These are phyloP conservation scores for Sandelia bainsii DNA, from an alignment of 2,797 vertebrate species.

Conservation along the genomic window DNA sequence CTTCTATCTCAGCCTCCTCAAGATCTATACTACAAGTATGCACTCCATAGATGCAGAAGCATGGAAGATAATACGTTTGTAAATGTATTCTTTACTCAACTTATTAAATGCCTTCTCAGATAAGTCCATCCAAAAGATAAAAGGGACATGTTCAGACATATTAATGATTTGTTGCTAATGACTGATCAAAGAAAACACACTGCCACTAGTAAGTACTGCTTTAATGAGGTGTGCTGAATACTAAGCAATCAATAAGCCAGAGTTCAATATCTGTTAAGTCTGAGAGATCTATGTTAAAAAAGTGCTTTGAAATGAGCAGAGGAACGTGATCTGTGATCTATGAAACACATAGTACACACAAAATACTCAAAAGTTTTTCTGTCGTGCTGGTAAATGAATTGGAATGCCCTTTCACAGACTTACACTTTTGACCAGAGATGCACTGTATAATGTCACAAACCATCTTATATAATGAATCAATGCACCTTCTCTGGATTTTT, in stretches of 20 bases:
- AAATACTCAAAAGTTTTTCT: conserved; percentile 43
- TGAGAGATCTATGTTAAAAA: conserved; percentile 15
- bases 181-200: conserved; percentile 71
- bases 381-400: conserved; percentile 60
- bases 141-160: conserved; percentile 67
- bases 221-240: conserved; percentile 64
- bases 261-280: conserved; percentile 23
- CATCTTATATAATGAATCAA: conserved; percentile 76
- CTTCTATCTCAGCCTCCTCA: conserved; percentile 37
- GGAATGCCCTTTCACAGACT: conserved; percentile 76
- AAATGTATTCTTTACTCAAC: conserved; percentile 36
- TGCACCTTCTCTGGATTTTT: conserved; percentile 61
- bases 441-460: conserved; percentile 76
- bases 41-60: conserved; percentile 11
- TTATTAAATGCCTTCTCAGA: conserved; percentile 50
- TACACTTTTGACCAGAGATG: conserved; percentile 70
- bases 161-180: conserved; percentile 73
- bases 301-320: conserved; percentile 7
- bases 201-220: conserved; percentile 46
- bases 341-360: conserved; percentile 29
- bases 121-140: conserved; percentile 57
- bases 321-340: conserved; percentile 18
- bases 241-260: conserved; percentile 54
- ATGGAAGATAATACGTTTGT: conserved; percentile 44
- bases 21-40: conserved; percentile 13